A percentile compares a stretch with the other conserved stretches of the same genome.
Conservation (phyloP, 2,113 vertebrate genomes). For the Aptenodytes forsteri region DNA sequence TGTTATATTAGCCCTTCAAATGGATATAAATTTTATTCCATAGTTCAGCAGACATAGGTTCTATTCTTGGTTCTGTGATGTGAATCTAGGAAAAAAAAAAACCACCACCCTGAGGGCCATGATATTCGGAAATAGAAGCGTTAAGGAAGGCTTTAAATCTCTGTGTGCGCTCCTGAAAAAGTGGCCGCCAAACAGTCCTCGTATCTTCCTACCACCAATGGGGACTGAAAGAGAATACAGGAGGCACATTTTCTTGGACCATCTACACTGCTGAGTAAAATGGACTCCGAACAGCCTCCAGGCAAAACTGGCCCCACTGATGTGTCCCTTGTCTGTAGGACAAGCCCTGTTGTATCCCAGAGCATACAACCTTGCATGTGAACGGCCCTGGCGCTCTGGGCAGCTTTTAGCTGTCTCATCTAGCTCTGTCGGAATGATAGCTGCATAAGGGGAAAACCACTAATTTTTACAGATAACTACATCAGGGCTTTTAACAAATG, state of each 20-base stretch:
- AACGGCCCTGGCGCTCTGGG: neutral
- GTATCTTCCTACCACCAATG: neutral
- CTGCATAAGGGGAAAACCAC: neutral
- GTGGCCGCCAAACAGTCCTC: neutral
- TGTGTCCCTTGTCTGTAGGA: neutral
- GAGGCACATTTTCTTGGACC: neutral
- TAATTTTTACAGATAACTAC: neutral
- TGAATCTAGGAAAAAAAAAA: neutral
- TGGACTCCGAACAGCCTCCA: neutral
- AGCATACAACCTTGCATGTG: fast-evolving
- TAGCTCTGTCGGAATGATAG: neutral
- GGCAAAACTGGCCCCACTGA: neutral
- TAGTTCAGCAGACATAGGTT: neutral
- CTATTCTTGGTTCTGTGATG: neutral
- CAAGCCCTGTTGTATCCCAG: neutral
- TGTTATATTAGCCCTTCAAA: neutral
- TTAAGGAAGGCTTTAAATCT: neutral
- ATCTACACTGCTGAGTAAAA: neutral
- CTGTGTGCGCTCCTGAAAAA: neutral
- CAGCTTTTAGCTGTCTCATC: neutral
- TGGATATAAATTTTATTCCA: conserved; percentile 10
- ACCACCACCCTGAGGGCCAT: neutral
- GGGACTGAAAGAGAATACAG: neutral
- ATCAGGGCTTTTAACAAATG: neutral
- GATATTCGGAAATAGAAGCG: neutral